Evolutionary conservation across 2,888 invertebrate genomes (phyloP), one percentile per base, ranked within the genome.

Genomic region (Tribolium freemani): DNA sequence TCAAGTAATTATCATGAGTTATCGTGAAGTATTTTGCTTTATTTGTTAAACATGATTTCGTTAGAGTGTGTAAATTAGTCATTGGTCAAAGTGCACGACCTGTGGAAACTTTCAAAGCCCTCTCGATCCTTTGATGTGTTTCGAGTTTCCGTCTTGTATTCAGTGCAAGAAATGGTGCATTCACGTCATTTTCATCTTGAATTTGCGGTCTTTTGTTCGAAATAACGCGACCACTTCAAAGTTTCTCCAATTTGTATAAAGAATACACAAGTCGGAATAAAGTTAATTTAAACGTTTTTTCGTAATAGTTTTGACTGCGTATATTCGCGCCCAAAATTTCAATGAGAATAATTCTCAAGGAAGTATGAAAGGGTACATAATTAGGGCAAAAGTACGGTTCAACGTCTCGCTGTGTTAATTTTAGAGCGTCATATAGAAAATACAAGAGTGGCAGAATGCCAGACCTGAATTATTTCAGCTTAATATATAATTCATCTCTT

Each of bases 391-490:
- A 26, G 45, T n/a, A 46, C 10, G 60, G 60, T 63, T 48, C 63
- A 63, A 63, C 63, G 48, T 51, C 63, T 63, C 10, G 8, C 6
- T 38, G 38, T 31, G 53, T 53, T 64, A 64, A 64, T 64, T 64
- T 64, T 64, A 64, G 16, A 16, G 54, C 51, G 6, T 38, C 20
- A 11, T 4, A 51, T 48, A 63, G 9, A 51, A 63, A 51, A 31
- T 38, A 63, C 21, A 50, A 30, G 16, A 48, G 45, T 64, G 64
- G 64, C 64, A 64, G 0, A 9, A 6, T 51, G 64, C 64, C 64
- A 64, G 45, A 11, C 8, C 64, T 64, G 44, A 64, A 64, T 64
- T 53, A 64, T 64, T 64, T 64, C 21, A 20, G 53, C 53, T 50
- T 38, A 38, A 51, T 51, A 63, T 63, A 51, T 63, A 30, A 63